These are phyloP conservation scores for Temnothorax unifasciatus DNA, from an alignment of 2,888 invertebrate genomes.

Conservation along the genomic window DNA sequence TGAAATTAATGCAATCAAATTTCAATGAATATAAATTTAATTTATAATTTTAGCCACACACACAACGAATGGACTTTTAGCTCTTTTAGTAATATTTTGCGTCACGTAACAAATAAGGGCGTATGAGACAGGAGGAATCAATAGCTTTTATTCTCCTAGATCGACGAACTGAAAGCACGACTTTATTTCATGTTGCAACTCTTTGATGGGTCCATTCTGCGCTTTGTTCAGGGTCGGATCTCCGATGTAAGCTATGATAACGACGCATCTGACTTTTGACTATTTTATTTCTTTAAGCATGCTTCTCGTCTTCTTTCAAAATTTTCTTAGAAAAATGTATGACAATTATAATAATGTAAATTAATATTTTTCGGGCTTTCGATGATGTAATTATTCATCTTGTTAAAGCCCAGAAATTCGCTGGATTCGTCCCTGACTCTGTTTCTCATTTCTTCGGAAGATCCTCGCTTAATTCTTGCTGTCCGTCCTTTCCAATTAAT, in stretches of 20 bases:
- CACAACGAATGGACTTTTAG: not conserved
- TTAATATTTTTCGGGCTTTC: not conserved
- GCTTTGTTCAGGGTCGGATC: conserved; percentile 14
- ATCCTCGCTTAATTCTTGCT: conserved; percentile 14
- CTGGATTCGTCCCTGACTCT: not conserved
- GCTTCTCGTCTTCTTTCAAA: not conserved
- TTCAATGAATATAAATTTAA: not conserved
- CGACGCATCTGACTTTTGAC: not conserved
- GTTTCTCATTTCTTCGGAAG: conserved; percentile 29
- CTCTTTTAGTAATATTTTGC: not conserved
- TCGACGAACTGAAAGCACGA: conserved; percentile 21
- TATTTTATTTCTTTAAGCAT: not conserved
- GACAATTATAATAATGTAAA: not conserved
- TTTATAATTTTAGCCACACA: not conserved
- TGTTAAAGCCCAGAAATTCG: not conserved
- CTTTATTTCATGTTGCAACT: conserved; percentile 37
- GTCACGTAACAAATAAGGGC: conserved; percentile 18
- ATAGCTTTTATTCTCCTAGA: conserved; percentile 32
- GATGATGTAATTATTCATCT: not conserved
- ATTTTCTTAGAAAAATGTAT: not conserved
- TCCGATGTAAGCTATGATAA: not conserved
- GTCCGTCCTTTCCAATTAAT: conserved; percentile 34
- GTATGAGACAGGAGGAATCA: conserved; percentile 11
- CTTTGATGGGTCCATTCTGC: conserved; percentile 37
- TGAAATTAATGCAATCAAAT: not conserved